Evolutionary conservation across 2,113 vertebrate species (phyloP).

Genomic region (Oncorhynchus gorbuscha): DNA sequence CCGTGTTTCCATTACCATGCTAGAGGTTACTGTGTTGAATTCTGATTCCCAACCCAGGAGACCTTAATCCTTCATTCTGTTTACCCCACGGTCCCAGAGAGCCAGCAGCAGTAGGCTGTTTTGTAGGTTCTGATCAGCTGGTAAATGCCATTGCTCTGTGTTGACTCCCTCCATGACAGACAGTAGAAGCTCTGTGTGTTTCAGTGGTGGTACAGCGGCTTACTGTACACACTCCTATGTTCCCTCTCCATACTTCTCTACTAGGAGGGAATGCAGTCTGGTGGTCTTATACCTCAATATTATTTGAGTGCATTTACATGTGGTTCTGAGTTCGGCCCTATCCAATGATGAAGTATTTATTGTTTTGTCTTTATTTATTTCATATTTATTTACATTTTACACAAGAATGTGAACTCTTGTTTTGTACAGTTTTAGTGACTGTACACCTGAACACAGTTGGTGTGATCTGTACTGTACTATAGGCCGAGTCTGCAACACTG

Average conservation of each 20-base stretch:
- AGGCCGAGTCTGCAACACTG: neutral
- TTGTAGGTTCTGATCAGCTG: neutral
- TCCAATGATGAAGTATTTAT: constrained; percentile 38
- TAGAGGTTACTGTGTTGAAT: constrained; percentile 4
- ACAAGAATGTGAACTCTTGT: constrained; percentile 32
- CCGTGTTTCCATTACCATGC: no score
- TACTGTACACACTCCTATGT: constrained; percentile 10
- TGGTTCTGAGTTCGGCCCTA: constrained; percentile 40
- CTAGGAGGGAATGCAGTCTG: neutral
- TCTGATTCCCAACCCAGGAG: constrained; percentile 2
- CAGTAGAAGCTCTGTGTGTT: constrained; percentile 5
- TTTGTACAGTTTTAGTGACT: constrained; percentile 31
- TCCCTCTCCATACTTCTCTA: constrained; percentile 23
- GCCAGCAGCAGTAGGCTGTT: constrained; percentile 13
- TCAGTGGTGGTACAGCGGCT: neutral
- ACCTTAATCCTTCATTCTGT: neutral
- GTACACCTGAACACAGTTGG: constrained; percentile 1
- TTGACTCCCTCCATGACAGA: constrained; percentile 24
- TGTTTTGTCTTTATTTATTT: constrained; percentile 50
- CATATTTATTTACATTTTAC: constrained; percentile 41
- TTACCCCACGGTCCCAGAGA: neutral
- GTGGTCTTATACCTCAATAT: neutral
- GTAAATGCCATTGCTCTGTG: constrained; percentile 5
- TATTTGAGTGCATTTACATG: constrained; percentile 14
- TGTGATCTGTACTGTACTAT: neutral